Conservation (phyloP, 2,888 invertebrate genomes). For the Drosophila neonasuta region DNA sequence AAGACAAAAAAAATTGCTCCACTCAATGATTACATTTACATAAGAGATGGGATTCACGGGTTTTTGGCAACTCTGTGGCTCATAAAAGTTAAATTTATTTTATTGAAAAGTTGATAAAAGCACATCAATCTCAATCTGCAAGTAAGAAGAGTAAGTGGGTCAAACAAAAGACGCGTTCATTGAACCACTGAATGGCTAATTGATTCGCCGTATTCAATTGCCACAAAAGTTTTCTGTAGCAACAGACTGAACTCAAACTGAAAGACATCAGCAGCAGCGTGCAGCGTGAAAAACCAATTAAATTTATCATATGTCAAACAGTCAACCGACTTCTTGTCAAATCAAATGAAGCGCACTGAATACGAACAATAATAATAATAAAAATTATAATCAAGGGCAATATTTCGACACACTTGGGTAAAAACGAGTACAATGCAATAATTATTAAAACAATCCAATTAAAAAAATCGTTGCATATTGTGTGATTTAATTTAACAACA, state of each 20-base stretch:
- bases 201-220: conserved; percentile 54
- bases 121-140: conserved; percentile 57
- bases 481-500: conserved; percentile 52
- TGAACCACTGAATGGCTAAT: conserved; percentile 58
- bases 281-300: conserved; percentile 53
- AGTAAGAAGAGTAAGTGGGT: conserved; percentile 41
- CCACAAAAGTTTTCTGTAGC: conserved; percentile 2
- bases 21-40: conserved; percentile 52
- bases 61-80: conserved; percentile 15
- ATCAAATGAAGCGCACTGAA: conserved; percentile 52
- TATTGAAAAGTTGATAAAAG: conserved; percentile 51
- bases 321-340: conserved; percentile 33
- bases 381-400: conserved; percentile 49
- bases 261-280: conserved; percentile 4
- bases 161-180: conserved; percentile 43
- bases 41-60: conserved; percentile 36
- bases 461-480: conserved; percentile 26
- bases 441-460: conserved; percentile 1
- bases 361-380: conserved; percentile 59
- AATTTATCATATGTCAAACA: conserved; percentile 61
- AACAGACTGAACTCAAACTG: too few species aligned
- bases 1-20: conserved; percentile 33
- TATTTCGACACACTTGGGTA: conserved; percentile 15
- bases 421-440: conserved; percentile 7
- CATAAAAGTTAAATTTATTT: conserved; percentile 26